These are phyloP conservation scores for Spea multiplicata DNA, from an alignment of 2,113 vertebrate species.

Conservation along the genomic window DNA sequence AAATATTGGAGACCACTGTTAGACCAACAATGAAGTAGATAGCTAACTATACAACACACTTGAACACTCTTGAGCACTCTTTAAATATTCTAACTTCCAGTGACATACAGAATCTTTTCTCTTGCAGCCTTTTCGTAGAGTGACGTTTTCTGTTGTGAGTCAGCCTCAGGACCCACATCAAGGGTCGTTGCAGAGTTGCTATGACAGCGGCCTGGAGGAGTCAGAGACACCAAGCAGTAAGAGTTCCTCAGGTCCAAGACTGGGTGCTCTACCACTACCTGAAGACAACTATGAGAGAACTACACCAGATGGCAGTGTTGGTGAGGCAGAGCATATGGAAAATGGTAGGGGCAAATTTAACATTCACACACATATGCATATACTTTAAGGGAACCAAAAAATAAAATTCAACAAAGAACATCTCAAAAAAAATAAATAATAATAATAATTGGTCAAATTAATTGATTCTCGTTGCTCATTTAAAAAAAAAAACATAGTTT, in stretches of 20 bases:
- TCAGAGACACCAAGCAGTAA: constrained; percentile 99
- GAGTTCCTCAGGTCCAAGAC: constrained; percentile 97
- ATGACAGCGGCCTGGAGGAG: constrained; percentile 99
- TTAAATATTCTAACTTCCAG: constrained; percentile 51
- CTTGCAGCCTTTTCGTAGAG: constrained; percentile 99
- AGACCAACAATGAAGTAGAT: too few relatives aligned
- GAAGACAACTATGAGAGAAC: constrained; percentile 99
- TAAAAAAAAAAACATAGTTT: background rate
- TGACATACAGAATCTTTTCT: constrained; percentile 97
- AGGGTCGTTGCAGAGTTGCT: constrained; percentile 99
- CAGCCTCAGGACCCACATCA: constrained; percentile 99
- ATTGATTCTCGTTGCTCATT: background rate
- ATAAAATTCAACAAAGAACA: constrained; percentile 38
- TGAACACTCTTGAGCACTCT: background rate
- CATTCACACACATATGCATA: constrained; percentile 73
- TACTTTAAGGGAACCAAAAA: constrained; percentile 61
- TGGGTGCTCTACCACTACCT: constrained; percentile 97
- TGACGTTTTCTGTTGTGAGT: constrained; percentile 99
- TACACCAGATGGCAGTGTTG: constrained; percentile 99
- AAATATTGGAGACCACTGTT: background rate
- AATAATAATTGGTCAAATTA: background rate
- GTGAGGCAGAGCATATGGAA: constrained; percentile 99
- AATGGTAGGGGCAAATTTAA: constrained; percentile 99
- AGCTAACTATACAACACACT: too few relatives aligned
- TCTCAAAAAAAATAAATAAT: background rate